Evolutionary conservation across 2,888 invertebrate species (phyloP).

Genomic region (Punctoribates punctum): DNA sequence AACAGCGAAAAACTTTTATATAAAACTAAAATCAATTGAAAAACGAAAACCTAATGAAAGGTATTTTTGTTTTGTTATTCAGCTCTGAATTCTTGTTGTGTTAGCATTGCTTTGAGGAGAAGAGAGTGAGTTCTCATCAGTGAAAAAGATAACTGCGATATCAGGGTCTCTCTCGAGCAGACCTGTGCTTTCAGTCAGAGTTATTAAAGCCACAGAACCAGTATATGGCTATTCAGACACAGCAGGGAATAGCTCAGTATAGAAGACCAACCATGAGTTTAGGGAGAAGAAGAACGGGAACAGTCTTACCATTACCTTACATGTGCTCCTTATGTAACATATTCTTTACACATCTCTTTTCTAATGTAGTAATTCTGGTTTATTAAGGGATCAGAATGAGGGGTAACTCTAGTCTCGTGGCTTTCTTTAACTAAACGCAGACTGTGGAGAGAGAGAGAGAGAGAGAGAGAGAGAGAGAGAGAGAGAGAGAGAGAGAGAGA

Average conservation of each 20-base stretch:
- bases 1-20: too few relatives aligned
- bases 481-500: constrained; percentile 19
- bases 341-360: background rate
- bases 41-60: too few relatives aligned
- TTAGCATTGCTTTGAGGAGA: background rate
- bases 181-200: background rate
- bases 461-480: constrained; percentile 11
- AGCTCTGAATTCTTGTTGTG: background rate
- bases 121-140: background rate
- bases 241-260: background rate
- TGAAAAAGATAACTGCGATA: background rate
- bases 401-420: background rate
- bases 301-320: background rate
- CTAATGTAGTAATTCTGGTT: background rate
- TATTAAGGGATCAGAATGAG: constrained; percentile 10
- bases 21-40: too few relatives aligned
- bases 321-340: background rate
- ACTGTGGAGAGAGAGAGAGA: background rate
- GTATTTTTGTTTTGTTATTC: too few relatives aligned
- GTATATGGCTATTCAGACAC: constrained; percentile 7
- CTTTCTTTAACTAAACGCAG: background rate
- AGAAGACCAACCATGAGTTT: constrained; percentile 2
- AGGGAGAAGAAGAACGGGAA: background rate
- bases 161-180: background rate
- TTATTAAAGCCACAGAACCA: background rate